These are phyloP conservation scores for Zaprionus vittiger DNA, from an alignment of 1,140 invertebrate genomes.

Conservation along the genomic window DNA sequence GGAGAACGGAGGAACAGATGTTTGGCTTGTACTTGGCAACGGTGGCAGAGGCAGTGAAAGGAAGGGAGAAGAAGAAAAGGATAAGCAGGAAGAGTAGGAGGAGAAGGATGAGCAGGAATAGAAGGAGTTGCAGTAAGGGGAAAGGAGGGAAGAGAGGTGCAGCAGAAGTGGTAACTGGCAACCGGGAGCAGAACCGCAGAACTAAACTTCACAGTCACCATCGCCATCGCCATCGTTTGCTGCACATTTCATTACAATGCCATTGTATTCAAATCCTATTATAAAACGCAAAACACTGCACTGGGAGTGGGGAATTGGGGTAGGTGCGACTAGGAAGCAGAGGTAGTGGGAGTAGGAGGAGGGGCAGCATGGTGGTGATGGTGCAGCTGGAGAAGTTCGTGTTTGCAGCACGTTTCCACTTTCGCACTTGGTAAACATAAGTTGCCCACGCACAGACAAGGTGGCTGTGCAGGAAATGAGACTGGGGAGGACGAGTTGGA, in stretches of 20 bases:
- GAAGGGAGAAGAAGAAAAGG: not conserved
- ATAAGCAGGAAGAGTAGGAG: not conserved
- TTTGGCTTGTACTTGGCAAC: conserved; percentile 69
- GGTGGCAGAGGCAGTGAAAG: conserved; percentile 22
- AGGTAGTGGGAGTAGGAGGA: not conserved
- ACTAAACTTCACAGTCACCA: conserved; percentile 69
- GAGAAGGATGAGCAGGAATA: not conserved
- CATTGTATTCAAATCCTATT: conserved; percentile 82
- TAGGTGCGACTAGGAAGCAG: not conserved
- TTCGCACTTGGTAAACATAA: conserved; percentile 82
- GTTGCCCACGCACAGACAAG: conserved; percentile 65
- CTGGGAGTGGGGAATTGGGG: conserved; percentile 10
- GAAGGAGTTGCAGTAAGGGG: not conserved
- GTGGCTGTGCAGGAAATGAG: not conserved
- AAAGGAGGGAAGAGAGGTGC: not conserved
- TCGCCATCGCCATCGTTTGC: conserved; percentile 78
- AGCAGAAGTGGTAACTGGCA: conserved; percentile 1
- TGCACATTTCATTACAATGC: conserved; percentile 82
- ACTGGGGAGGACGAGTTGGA: not conserved
- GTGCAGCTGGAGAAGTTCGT: conserved; percentile 61
- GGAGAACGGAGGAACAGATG: conserved; percentile 62
- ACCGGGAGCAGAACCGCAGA: conserved; percentile 59
- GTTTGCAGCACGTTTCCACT: conserved; percentile 81
- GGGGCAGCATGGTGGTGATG: conserved; percentile 13
- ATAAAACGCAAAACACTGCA: conserved; percentile 72